Evolutionary conservation across 1,140 invertebrate species (phyloP), one percentile per base, ranked within the genome.

Genomic region (Aleiodes sp.): DNA sequence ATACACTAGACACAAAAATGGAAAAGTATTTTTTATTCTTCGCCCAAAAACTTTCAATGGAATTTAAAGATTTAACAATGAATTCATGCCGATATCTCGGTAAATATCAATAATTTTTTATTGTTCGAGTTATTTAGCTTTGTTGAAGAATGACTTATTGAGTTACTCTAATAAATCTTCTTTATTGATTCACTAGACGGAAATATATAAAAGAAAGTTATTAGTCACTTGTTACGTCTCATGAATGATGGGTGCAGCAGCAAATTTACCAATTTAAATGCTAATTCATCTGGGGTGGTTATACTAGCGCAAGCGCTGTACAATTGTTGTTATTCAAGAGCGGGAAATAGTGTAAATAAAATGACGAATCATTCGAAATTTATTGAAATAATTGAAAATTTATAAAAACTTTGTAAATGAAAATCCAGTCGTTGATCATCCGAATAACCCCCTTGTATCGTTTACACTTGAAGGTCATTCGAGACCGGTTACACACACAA

Each of bases 391-490:
- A 43, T 24, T n/a, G 19, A 62, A 43, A 10, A 64, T 21, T 29
- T 3, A 64, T 0, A 62, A 46, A 46, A 56, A 21, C 26, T 4
- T 6, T 7, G 12, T 19, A 69, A 63, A 19, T 46, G 28, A 61
- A 59, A n/a, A n/a, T n/a, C n/a, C n/a, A n/a, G 70, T 71, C 71
- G 62, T 69, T 14, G n/a, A 43, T 43, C 19, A 24, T 52, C 0
- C 21, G 19, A 52, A 52, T 52, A 2, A 52, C 4, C 16, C 29
- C 19, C 65, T 52, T 56, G 63, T 57, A 59, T 65, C 69, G 33
- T 73, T 74, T 73, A 76, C 62, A 29, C 73, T 75, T 75, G 79
- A 83, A 83, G 82, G 82, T 83, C 80, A 84, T 81, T 80, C 77
- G 77, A 79, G 76, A 82, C 73, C 70, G 78, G 77, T 79, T 78